Percentiles rank a stretch among this genome's conserved stretches.
These are phyloP conservation scores for Amphimedon queenslandica DNA, from an alignment of 37 sponge, comb jelly and placozoan species.

Conservation along the genomic window DNA sequence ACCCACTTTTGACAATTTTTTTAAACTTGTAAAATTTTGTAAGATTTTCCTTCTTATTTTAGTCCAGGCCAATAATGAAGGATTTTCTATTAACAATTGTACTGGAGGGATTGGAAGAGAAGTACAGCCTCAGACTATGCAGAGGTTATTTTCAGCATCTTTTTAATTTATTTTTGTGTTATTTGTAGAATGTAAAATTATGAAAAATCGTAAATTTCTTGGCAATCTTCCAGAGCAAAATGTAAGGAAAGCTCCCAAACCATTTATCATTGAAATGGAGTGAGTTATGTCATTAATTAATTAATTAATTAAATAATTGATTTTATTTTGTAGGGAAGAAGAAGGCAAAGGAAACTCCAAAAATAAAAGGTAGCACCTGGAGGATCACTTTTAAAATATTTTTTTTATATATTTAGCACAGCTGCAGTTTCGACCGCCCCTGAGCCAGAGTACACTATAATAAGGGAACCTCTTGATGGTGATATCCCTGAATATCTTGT, in stretches of 20 bases:
- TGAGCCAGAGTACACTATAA: constrained; percentile 71
- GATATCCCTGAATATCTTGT: constrained; percentile 72
- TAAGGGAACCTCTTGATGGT: constrained; percentile 78
- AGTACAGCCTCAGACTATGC: constrained; percentile 61
- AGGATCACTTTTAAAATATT: no score
- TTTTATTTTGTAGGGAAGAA: no score
- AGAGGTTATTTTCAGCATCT: constrained; percentile 42
- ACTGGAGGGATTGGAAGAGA: constrained; percentile 89
- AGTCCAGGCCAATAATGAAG: constrained; percentile 63
- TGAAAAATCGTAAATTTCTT: constrained; percentile 77
- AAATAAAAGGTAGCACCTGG: no score
- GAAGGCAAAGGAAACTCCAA: no score
- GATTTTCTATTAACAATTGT: constrained; percentile 77
- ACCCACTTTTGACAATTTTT: no score
- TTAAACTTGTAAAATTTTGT: background rate
- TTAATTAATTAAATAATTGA: no score
- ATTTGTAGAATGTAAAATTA: constrained; percentile 67
- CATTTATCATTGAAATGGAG: constrained; percentile 80
- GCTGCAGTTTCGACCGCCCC: no score
- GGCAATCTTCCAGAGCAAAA: constrained; percentile 76
- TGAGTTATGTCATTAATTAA: no score
- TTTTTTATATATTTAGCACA: no score
- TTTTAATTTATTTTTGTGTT: background rate
- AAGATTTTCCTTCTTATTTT: background rate
- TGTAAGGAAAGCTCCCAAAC: constrained; percentile 71